Percentiles rank a stretch among this genome's conserved stretches.
phyloP scores from a whole-genome alignment of 2,113 vertebrate species.

The Anguilla japonica region DNA sequence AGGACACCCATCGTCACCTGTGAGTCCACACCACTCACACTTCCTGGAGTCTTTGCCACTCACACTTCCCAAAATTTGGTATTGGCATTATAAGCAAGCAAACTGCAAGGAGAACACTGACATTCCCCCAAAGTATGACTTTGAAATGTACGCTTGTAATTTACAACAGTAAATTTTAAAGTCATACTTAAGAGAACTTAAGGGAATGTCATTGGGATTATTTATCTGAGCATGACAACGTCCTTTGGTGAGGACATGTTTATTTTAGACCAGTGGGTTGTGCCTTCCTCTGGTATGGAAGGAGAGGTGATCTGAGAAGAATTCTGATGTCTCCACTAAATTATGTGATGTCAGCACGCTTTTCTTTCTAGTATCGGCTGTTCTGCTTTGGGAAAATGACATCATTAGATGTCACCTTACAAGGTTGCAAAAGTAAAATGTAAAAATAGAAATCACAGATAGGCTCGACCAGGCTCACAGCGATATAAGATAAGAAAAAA shows the following conservation, averaged over 20 bases:
- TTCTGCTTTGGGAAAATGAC: conserved; percentile 19
- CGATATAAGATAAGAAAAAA: conserved; percentile 26
- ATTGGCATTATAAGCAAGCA: not conserved
- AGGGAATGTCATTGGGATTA: not conserved
- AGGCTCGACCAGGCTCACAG: conserved; percentile 21
- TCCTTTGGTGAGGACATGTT: not conserved
- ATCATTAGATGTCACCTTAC: conserved; percentile 37
- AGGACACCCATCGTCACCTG: not conserved
- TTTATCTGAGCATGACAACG: not conserved
- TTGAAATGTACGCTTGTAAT: not conserved
- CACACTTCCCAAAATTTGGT: not conserved
- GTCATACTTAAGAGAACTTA: not conserved
- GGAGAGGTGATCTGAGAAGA: conserved; percentile 2
- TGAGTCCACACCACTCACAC: not conserved
- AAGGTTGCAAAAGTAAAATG: conserved; percentile 20
- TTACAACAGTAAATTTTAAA: not conserved
- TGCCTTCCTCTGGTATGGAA: not conserved
- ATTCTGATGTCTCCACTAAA: conserved; percentile 15
- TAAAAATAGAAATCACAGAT: conserved; percentile 50
- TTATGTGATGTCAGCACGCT: not conserved
- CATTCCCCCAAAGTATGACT: not conserved
- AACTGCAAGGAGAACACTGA: not conserved
- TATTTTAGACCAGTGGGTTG: not conserved
- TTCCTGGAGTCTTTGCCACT: not conserved
- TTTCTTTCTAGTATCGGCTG: not conserved